Evolutionary conservation across 2,113 vertebrate genomes (phyloP), one percentile per base, ranked within the genome.

Genomic region (Siniperca knerii): DNA sequence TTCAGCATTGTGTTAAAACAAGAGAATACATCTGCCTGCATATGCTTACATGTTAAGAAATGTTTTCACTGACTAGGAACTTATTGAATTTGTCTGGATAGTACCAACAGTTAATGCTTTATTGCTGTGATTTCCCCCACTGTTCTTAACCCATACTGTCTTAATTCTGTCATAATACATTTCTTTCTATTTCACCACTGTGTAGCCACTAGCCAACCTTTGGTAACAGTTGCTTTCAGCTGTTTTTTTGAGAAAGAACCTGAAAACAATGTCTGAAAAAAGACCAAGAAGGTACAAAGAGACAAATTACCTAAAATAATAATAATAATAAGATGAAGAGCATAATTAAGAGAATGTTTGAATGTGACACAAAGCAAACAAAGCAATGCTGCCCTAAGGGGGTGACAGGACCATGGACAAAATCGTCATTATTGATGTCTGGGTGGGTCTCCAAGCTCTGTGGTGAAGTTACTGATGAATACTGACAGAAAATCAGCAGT

Each of bases 381-480:
- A 64, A 9, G 52, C 67, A 65, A n/a, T 33, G 58, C 23, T 66
- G 21, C 50, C 37, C 29, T 21, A 16, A 23, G 54, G 10, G 29
- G 42, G 57, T 8, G 46, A 62, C 58, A 8, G 2, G 4, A 62
- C 52, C 46, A 29, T 20, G 58, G 46, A 40, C 37, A 29, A 33
- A 42, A 68, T 67, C 15, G 3, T 73, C 6, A 0, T 66, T 62
- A 10, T 25, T 58, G 29, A 65, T 81, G 54, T 25, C 66, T 37
- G 42, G 2, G 35, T 84, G 80, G 33, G 80, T 71, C 85, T 87
- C 83, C 64, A 77, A 60, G 42, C 48, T 84, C 16, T 72, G 81
- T 52, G 75, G 65, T 79, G 83, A 89, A 89, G 86, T 83, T 65
- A 37, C 44, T 62, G 44, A 48, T 60, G 33, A 69, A 25, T 40